Percentiles rank a stretch among this genome's conserved stretches.
These are phyloP conservation scores for Micrastur ruficollis DNA, from an alignment of 2,797 vertebrate species.

Conservation along the genomic window DNA sequence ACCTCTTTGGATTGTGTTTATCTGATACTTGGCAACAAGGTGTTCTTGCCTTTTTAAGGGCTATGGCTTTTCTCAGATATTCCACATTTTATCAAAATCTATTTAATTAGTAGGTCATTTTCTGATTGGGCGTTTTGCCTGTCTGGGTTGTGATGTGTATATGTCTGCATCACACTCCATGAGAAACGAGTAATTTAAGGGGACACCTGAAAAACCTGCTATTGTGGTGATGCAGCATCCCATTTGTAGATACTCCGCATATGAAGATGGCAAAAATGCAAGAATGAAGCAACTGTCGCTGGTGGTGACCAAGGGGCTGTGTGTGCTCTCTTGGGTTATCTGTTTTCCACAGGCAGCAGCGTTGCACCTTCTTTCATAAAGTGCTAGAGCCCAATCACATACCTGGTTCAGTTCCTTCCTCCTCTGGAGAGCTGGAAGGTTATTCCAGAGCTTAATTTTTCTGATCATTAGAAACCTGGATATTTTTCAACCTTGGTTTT, in stretches of 20 bases:
- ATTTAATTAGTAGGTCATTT: fast-evolving
- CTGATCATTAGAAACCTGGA: neutral
- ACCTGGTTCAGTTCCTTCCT: neutral
- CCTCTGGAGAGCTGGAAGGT: neutral
- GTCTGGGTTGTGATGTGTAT: neutral
- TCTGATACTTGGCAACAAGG: fast-evolving
- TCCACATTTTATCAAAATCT: fast-evolving
- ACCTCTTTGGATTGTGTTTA: fast-evolving
- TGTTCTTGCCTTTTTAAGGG: fast-evolving
- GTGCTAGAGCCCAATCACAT: fast-evolving
- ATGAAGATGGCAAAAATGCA: fast-evolving
- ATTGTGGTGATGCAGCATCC: neutral
- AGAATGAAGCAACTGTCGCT: fast-evolving
- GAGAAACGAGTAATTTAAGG: neutral
- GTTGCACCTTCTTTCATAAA: neutral
- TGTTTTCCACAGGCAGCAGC: neutral
- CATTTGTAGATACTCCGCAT: fast-evolving
- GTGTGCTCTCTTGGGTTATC: neutral
- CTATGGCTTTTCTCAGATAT: fast-evolving
- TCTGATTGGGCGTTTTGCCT: neutral
- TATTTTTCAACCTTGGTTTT: neutral
- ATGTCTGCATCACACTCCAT: neutral
- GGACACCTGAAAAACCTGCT: fast-evolving
- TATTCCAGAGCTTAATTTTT: neutral
- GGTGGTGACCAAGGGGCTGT: neutral